phyloP scores from a whole-genome alignment of 30 jellyfish, hydroid and myxozoan species.

The Aurelia coerulea region DNA sequence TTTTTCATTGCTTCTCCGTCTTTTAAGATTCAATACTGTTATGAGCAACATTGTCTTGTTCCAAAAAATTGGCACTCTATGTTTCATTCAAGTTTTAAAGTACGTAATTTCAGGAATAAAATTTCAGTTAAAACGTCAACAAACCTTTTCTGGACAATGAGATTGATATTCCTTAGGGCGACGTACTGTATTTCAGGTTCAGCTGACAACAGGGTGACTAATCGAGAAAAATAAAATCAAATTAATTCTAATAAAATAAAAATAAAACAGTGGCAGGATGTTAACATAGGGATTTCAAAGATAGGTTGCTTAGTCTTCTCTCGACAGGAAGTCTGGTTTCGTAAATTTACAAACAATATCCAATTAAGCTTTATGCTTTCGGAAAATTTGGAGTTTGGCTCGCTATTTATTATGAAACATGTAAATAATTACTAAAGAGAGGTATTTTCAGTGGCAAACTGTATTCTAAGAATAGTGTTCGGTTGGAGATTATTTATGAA shows the following conservation, averaged over 20 bases:
- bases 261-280: not conserved
- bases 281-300: not conserved
- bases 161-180: conserved; percentile 96
- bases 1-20: too few relatives aligned
- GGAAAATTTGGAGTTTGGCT: too few relatives aligned
- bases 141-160: conserved; percentile 96
- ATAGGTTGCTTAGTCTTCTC: not conserved
- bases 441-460: too few relatives aligned
- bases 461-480: too few relatives aligned
- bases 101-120: not conserved
- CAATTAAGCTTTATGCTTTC: too few relatives aligned
- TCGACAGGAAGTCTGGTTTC: not conserved
- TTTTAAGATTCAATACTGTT: too few relatives aligned
- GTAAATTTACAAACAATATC: not conserved
- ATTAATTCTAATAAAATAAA: not conserved
- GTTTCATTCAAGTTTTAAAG: too few relatives aligned
- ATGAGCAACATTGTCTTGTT: too few relatives aligned
- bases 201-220: conserved; percentile 94
- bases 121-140: not conserved
- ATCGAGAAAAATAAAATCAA: not conserved
- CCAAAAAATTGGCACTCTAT: too few relatives aligned
- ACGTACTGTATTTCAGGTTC: conserved; percentile 99
- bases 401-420: too few relatives aligned
- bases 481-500: too few relatives aligned
- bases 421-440: too few relatives aligned